phyloP scores from a whole-genome alignment of 2,797 vertebrate genomes.

The Mormyrus proboscirostris region DNA sequence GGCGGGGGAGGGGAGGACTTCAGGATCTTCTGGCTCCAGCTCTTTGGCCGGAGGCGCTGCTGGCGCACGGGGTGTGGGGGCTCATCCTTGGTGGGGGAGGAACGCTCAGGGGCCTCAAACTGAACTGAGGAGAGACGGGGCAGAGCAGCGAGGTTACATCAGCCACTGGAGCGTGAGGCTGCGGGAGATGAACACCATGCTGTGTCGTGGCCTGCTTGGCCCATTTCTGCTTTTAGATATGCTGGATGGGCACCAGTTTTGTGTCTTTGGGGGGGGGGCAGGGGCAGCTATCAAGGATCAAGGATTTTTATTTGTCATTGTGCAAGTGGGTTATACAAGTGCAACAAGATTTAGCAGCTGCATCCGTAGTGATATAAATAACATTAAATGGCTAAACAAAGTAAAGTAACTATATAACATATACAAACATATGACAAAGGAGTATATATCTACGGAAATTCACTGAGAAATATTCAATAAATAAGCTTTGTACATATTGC shows the following conservation, averaged over 20 bases:
- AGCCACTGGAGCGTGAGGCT: background rate
- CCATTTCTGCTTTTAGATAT: background rate
- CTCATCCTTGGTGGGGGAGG: constrained; percentile 65
- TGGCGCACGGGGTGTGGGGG: constrained; percentile 22
- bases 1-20: constrained; percentile 27
- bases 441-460: background rate
- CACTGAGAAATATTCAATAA: background rate
- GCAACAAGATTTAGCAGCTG: background rate
- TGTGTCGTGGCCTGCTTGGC: background rate
- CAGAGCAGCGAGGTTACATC: background rate
- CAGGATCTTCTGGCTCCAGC: constrained; percentile 80
- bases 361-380: background rate
- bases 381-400: background rate
- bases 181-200: background rate
- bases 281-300: background rate
- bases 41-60: constrained; percentile 73
- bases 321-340: background rate
- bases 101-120: constrained; percentile 76
- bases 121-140: constrained; percentile 64
- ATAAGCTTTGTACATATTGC: background rate
- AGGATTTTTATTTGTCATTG: no score
- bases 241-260: background rate
- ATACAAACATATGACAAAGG: background rate
- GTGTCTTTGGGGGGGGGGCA: background rate
- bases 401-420: background rate